phyloP scores from a whole-genome alignment of 1,140 invertebrate genomes.

The Dendroctonus ponderosae region DNA sequence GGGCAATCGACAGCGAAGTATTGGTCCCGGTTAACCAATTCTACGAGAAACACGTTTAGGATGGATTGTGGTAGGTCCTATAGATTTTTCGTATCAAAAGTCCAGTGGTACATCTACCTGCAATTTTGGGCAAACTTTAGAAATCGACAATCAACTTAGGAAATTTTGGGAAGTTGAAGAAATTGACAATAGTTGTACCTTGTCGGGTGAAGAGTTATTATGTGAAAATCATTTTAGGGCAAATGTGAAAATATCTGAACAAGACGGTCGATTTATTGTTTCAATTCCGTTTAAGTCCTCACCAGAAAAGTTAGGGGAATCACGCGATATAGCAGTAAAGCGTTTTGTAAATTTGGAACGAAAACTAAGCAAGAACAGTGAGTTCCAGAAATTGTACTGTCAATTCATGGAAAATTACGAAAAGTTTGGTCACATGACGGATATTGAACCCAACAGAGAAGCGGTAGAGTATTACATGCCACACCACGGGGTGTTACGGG shows the following conservation, averaged over 20 bases:
- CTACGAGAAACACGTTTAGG: constrained; percentile 2
- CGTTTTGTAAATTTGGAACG: constrained; percentile 12
- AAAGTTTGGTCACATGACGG: constrained; percentile 22
- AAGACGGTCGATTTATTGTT: constrained; percentile 15
- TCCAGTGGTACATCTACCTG: neutral
- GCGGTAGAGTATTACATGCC: constrained; percentile 40
- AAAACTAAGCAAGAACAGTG: constrained; percentile 11
- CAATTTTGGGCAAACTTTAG: neutral
- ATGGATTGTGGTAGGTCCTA: neutral
- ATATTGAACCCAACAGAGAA: neutral
- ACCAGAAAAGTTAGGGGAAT: constrained; percentile 7
- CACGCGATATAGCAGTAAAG: constrained; percentile 11
- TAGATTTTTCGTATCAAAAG: neutral
- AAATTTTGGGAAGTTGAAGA: constrained; percentile 22
- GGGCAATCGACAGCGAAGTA: too few relatives aligned
- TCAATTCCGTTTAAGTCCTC: constrained; percentile 6
- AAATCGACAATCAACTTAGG: neutral
- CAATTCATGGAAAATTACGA: constrained; percentile 26
- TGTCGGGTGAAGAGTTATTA: constrained; percentile 1
- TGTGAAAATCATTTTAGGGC: constrained; percentile 9
- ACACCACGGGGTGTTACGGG: constrained; percentile 41
- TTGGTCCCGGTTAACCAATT: constrained; percentile 1
- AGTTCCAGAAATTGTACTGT: constrained; percentile 8
- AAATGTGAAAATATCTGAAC: constrained; percentile 3
- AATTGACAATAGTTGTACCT: constrained; percentile 15